These are phyloP conservation scores for Pangasius djambal DNA, from an alignment of 2,797 vertebrate genomes.

Conservation along the genomic window DNA sequence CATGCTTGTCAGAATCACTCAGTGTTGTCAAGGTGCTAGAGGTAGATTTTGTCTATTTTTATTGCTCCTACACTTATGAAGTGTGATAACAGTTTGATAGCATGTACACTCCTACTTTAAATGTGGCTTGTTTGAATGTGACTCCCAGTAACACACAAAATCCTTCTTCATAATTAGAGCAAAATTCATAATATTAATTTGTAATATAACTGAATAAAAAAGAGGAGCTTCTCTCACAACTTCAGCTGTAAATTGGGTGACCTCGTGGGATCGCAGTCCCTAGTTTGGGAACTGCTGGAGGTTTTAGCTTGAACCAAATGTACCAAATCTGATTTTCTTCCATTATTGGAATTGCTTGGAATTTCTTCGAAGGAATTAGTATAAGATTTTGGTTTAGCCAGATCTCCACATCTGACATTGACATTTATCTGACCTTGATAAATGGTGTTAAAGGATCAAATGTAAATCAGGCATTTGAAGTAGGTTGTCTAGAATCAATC, in stretches of 20 bases:
- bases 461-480: background rate
- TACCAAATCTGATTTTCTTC: background rate
- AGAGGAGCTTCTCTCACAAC: background rate
- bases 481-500: conserved; percentile 56
- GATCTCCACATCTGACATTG: background rate
- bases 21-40: no score
- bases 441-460: background rate
- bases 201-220: background rate
- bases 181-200: background rate
- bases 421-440: no score
- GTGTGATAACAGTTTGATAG: no score
- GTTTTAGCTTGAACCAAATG: background rate
- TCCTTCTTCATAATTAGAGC: background rate
- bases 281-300: background rate
- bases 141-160: no score
- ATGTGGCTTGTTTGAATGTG: no score
- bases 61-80: no score
- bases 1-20: no score
- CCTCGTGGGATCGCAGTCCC: background rate
- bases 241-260: background rate
- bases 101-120: no score
- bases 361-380: background rate
- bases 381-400: background rate
- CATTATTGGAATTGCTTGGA: background rate
- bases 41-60: no score